These are phyloP conservation scores for Meloe dianella DNA, from an alignment of 2,888 invertebrate genomes.

Conservation along the genomic window DNA sequence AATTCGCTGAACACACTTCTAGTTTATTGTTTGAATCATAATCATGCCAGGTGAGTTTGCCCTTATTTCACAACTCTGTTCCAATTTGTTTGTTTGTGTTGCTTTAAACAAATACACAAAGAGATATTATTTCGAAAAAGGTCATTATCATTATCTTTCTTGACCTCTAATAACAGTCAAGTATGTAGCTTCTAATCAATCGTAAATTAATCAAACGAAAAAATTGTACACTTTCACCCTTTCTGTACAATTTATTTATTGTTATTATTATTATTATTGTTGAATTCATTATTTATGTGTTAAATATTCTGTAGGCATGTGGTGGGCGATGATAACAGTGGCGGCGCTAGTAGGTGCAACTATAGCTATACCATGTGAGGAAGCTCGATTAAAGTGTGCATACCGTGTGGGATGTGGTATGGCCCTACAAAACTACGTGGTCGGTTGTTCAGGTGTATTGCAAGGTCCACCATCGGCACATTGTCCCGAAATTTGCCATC, in stretches of 20 bases:
- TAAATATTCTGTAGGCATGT: slow-evolving; percentile 53
- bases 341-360: slow-evolving; percentile 51
- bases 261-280: not conserved
- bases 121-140: not conserved
- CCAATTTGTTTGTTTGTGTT: not conserved
- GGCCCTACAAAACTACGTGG: slow-evolving; percentile 78
- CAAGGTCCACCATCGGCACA: slow-evolving; percentile 60
- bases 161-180: slow-evolving; percentile 16
- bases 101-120: not conserved
- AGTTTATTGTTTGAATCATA: not conserved
- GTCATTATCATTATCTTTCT: not conserved
- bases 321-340: slow-evolving; percentile 56
- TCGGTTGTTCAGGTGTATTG: slow-evolving; percentile 74
- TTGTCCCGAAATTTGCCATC: slow-evolving; percentile 77
- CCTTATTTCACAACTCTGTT: not conserved
- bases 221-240: not conserved
- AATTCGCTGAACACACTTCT: not conserved
- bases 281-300: slow-evolving; percentile 17
- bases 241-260: not conserved
- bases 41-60: not conserved
- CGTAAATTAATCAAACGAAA: not conserved
- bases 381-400: slow-evolving; percentile 75
- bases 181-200: not conserved
- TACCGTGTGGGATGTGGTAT: slow-evolving; percentile 78
- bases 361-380: slow-evolving; percentile 63